phyloP scores from a whole-genome alignment of 2,113 vertebrate genomes.

The Actenoides lindsayi region DNA sequence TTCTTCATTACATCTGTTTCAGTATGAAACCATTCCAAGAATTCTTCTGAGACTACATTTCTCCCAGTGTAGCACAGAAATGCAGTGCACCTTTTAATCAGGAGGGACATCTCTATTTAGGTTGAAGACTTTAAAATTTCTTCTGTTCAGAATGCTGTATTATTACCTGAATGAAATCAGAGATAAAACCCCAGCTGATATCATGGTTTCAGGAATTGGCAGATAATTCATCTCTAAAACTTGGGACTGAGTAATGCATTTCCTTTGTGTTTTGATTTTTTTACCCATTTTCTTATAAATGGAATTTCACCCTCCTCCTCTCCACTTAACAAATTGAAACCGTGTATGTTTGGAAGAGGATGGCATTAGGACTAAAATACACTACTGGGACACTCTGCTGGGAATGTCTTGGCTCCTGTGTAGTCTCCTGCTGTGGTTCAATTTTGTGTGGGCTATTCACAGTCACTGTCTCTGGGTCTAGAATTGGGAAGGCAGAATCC shows the following conservation, averaged over 20 bases:
- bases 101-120: constrained; percentile 12
- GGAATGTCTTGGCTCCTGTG: not conserved
- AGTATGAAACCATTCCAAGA: not conserved
- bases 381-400: not conserved
- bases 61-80: not conserved
- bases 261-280: not conserved
- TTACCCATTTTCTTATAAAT: not conserved
- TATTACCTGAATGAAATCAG: not conserved
- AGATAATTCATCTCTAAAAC: constrained; percentile 43
- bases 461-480: not conserved
- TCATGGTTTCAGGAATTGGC: not conserved
- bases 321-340: not conserved
- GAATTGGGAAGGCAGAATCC: not conserved
- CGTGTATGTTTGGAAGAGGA: not conserved
- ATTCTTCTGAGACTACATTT: not conserved
- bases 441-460: not conserved
- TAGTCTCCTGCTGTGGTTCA: not conserved
- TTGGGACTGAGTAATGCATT: constrained; percentile 32
- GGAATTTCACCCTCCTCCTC: not conserved
- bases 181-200: not conserved
- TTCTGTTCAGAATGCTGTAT: constrained; percentile 5
- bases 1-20: not conserved
- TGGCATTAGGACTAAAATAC: not conserved
- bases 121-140: constrained; percentile 10
- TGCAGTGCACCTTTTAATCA: not conserved